phyloP scores from a whole-genome alignment of 2,888 invertebrate species.

The Yponomeuta malinellus region DNA sequence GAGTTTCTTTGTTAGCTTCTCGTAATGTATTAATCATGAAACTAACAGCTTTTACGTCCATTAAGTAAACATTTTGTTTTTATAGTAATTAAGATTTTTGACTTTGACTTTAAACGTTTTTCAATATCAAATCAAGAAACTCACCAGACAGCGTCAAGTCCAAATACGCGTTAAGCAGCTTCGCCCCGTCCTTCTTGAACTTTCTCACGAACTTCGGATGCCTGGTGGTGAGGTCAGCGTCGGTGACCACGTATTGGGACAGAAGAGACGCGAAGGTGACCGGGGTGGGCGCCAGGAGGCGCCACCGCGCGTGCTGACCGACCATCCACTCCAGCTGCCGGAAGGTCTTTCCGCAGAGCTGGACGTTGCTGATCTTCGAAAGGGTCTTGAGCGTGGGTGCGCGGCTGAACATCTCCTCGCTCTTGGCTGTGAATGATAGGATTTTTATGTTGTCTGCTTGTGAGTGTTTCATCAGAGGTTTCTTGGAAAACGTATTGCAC shows the following conservation, averaged over 20 bases:
- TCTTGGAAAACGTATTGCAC: too few relatives aligned
- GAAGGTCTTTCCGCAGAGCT: slow-evolving; percentile 60
- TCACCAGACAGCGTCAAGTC: slow-evolving; percentile 64
- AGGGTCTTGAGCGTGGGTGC: slow-evolving; percentile 57
- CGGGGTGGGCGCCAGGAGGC: slow-evolving; percentile 57
- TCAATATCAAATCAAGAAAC: slow-evolving; percentile 21
- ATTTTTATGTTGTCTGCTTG: too few relatives aligned
- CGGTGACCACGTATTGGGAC: slow-evolving; percentile 57
- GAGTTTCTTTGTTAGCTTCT: too few relatives aligned
- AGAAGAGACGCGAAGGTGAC: slow-evolving; percentile 57
- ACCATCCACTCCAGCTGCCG: slow-evolving; percentile 68
- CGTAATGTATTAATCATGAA: too few relatives aligned
- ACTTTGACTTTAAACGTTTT: too few relatives aligned
- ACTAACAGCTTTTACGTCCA: too few relatives aligned
- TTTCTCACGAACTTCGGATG: slow-evolving; percentile 59
- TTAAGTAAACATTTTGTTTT: too few relatives aligned
- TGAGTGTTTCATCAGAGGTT: too few relatives aligned
- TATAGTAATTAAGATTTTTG: too few relatives aligned
- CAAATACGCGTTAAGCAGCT: slow-evolving; percentile 52
- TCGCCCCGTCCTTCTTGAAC: slow-evolving; percentile 56
- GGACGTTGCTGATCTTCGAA: slow-evolving; percentile 50
- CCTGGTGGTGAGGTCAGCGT: slow-evolving; percentile 51
- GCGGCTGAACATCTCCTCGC: slow-evolving; percentile 59
- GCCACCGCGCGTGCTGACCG: slow-evolving; percentile 61
- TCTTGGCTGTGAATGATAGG: slow-evolving; percentile 46